phyloP scores from a whole-genome alignment of 2,888 invertebrate species.

The Tubiluchus corallicola region DNA sequence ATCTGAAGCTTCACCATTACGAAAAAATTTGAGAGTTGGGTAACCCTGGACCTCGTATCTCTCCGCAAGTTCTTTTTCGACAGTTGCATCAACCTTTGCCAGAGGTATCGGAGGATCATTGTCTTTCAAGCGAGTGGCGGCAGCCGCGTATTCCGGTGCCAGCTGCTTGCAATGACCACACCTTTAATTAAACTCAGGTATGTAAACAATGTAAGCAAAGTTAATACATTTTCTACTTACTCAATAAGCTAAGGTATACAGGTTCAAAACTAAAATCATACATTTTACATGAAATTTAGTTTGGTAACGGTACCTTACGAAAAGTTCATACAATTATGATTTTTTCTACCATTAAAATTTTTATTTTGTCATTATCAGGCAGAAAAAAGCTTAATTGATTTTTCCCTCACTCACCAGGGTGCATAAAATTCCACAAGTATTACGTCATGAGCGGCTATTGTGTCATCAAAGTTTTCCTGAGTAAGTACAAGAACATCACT shows the following conservation, averaged over 20 bases:
- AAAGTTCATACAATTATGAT: too few species aligned
- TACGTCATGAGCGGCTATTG: conserved; percentile 28
- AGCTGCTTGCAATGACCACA: conserved; percentile 36
- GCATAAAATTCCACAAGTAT: conserved; percentile 39
- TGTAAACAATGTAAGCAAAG: not conserved
- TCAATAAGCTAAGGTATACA: too few species aligned
- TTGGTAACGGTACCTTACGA: too few species aligned
- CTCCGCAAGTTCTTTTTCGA: conserved; percentile 31
- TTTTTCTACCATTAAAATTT: too few species aligned
- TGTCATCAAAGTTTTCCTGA: conserved; percentile 33
- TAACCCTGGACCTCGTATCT: conserved; percentile 33
- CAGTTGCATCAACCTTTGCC: conserved; percentile 36
- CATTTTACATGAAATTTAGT: too few species aligned
- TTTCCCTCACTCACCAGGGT: too few species aligned
- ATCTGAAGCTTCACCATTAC: conserved; percentile 22
- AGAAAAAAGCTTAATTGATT: too few species aligned
- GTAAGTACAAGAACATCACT: conserved; percentile 29
- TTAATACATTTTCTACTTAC: not conserved
- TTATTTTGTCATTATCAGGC: too few species aligned
- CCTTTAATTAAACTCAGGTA: conserved; percentile 19
- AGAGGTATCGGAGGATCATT: conserved; percentile 30
- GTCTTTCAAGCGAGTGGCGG: conserved; percentile 30
- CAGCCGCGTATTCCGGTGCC: conserved; percentile 35
- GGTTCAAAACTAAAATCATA: too few species aligned
- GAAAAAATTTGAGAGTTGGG: conserved; percentile 37